Percentiles rank a stretch among this genome's conserved stretches.
Evolutionary conservation across 2,888 invertebrate genomes (phyloP).

Genomic region (Cantharis rufa): DNA sequence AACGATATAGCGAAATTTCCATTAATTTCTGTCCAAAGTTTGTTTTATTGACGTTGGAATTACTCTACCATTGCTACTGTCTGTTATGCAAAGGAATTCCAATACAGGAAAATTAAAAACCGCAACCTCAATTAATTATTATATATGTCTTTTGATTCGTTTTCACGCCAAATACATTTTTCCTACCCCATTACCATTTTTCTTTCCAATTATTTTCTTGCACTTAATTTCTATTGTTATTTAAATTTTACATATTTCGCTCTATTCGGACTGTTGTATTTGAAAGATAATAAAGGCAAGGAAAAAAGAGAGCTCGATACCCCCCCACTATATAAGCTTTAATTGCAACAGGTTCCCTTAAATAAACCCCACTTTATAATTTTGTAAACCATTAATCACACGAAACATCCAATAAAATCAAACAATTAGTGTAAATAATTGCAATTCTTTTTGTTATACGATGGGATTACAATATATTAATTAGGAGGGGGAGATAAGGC

Average conservation of each 20-base stretch:
- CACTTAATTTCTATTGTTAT: no score
- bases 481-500: no score
- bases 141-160: background rate
- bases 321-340: background rate
- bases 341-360: background rate
- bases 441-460: background rate
- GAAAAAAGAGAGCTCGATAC: background rate
- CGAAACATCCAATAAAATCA: background rate
- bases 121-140: conserved; percentile 1
- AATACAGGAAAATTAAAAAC: background rate
- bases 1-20: conserved; percentile 57
- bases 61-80: conserved; percentile 6
- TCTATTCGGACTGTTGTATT: background rate
- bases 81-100: conserved; percentile 21
- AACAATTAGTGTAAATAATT: background rate
- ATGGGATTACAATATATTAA: no score
- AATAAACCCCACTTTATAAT: background rate
- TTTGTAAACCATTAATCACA: background rate
- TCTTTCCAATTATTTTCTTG: no score
- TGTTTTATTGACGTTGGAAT: conserved; percentile 42
- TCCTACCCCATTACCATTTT: no score
- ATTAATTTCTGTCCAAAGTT: conserved; percentile 51
- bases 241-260: background rate
- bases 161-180: background rate
- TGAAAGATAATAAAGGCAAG: background rate